Base-by-base conservation (phyloP, 2,797 vertebrate species). In the Sebastes taczanowskii region DNA sequence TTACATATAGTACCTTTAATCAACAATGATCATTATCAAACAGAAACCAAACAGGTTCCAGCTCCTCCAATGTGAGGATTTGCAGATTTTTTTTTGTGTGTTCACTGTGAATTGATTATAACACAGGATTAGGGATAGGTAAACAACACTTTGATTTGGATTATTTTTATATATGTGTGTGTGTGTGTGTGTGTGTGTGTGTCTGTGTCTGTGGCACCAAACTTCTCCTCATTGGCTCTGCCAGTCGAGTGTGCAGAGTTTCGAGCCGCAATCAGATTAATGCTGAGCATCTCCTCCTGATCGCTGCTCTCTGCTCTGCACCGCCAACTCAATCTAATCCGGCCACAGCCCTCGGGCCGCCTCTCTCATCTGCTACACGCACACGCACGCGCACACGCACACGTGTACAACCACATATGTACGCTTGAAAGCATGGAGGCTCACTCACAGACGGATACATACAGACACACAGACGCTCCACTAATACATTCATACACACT, bases 301-400 rank as follows among this genome's bases (percentile, higher is more conserved):
- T 84, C 71, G 75, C 75, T 75, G 76, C 78, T 84, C 73, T 71
- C 75, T 72, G 80, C 86, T 84, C 79, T 79, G 84, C 89, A 68
- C 69, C 34, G 76, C 82, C 85, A 82, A 85, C 81, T 80, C 78
- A 52, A 83, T 90, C 86, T 87, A 78, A 91, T 89, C 81, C 7
- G 71, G 78, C 75, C 78, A 20, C 77, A 58, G 78, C 87, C 81
- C 35, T 42, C 25, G 0, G 84, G 86, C 75, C 22, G 18, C 70
- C 62, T 66, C 63, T 78, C 76, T 64, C 74, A 84, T 89, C 80
- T 62, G 23, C 23, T 4, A 6, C 76, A 46, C 42, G 13, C 74
- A 56, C 67, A 53, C 74, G 18, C 64, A 32, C 49, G 32, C 52
- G 56, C 64, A 64, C 42, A 16, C 74, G 4, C 76, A 35, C 42